phyloP scores from a whole-genome alignment of 2,797 vertebrate genomes.

The Limnodromus scolopaceus region DNA sequence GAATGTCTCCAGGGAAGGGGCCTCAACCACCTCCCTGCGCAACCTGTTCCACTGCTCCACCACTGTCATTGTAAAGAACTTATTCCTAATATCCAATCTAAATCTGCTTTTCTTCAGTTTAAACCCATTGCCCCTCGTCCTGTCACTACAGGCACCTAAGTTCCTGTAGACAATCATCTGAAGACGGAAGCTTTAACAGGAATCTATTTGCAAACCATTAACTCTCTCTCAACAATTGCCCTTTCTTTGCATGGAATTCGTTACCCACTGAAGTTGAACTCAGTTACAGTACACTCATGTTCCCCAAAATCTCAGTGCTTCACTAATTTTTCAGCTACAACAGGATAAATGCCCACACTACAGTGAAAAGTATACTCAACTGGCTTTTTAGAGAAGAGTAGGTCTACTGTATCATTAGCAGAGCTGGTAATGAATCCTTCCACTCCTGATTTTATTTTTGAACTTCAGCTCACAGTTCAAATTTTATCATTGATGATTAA shows the following conservation, averaged over 20 bases:
- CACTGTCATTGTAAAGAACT: too few species aligned
- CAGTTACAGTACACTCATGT: neutral
- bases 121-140: too few species aligned
- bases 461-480: neutral
- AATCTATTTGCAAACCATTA: neutral
- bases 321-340: neutral
- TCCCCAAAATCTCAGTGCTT: neutral
- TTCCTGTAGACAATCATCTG: neutral
- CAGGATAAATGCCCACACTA: neutral
- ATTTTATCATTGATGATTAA: neutral
- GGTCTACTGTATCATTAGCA: neutral
- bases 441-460: neutral
- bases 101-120: too few species aligned
- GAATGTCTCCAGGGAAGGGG: too few species aligned
- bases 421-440: neutral
- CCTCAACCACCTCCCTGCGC: too few species aligned
- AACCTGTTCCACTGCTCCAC: too few species aligned
- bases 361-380: neutral
- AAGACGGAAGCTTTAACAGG: neutral
- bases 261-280: neutral
- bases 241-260: neutral
- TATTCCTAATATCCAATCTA: too few species aligned
- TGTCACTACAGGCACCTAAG: too few species aligned
- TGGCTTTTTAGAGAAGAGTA: neutral
- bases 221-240: neutral